Conservation (phyloP, 2,888 invertebrate species). For the Protula sp. region DNA sequence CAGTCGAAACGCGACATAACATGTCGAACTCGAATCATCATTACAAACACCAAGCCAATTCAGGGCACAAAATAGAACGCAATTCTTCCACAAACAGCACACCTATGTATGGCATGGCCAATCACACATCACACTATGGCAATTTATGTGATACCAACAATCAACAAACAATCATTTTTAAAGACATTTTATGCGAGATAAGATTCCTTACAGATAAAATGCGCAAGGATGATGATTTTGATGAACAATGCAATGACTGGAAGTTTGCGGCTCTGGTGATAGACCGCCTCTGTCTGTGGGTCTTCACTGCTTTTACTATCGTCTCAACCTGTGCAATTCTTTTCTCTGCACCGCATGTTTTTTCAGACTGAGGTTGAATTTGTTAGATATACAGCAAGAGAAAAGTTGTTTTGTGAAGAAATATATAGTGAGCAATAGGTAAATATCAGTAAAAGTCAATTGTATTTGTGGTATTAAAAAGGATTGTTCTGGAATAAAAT, state of each 20-base stretch:
- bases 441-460: too few species aligned
- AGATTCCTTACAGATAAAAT: slow-evolving; percentile 89
- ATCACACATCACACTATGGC: background rate
- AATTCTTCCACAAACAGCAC: background rate
- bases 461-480: too few species aligned
- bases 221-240: slow-evolving; percentile 89
- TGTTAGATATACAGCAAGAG: too few species aligned
- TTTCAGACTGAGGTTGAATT: too few species aligned
- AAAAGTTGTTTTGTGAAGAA: too few species aligned
- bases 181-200: slow-evolving; percentile 89
- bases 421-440: too few species aligned
- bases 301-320: slow-evolving; percentile 69
- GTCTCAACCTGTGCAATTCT: slow-evolving; percentile 64
- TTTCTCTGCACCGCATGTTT: slow-evolving; percentile 40
- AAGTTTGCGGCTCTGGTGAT: slow-evolving; percentile 98
- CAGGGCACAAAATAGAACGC: too few species aligned
- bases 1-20: background rate
- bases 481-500: too few species aligned
- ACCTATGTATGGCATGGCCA: background rate
- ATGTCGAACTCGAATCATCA: background rate
- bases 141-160: background rate
- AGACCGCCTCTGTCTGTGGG: slow-evolving; percentile 92
- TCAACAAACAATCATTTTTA: slow-evolving; percentile 55
- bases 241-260: slow-evolving; percentile 93
- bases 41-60: background rate